Conservation (phyloP, 2,888 invertebrate genomes). For the Nephrotoma flavescens region DNA sequence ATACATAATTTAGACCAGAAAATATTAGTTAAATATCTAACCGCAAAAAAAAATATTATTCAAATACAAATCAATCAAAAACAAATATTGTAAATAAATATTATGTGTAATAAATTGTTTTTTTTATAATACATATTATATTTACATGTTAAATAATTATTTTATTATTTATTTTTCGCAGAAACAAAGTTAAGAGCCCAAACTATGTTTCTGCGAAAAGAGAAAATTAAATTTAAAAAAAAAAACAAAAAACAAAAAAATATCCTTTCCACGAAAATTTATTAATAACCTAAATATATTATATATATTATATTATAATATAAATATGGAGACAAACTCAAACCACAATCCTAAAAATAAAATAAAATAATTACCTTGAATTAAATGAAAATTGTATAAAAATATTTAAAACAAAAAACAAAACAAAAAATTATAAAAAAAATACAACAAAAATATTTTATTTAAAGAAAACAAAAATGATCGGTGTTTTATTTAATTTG, state of each 20-base stretch:
- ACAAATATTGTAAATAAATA: not conserved
- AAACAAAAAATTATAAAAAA: not conserved
- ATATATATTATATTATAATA: not conserved
- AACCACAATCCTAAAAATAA: not conserved
- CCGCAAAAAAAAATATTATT: not conserved
- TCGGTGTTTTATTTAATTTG: not conserved
- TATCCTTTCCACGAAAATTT: not conserved
- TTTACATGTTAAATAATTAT: not conserved
- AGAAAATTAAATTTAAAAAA: not conserved
- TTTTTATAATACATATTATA: not conserved
- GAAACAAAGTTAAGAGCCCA: conserved; percentile 6
- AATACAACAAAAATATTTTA: not conserved
- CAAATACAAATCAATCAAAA: not conserved
- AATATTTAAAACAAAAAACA: not conserved
- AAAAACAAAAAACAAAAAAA: no score
- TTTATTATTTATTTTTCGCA: not conserved
- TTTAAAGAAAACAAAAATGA: not conserved
- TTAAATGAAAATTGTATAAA: not conserved
- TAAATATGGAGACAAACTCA: not conserved
- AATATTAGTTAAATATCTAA: not conserved
- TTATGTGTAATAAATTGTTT: not conserved
- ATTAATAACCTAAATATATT: not conserved
- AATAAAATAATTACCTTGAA: not conserved
- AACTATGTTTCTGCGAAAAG: conserved; percentile 3
- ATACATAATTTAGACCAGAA: not conserved